phyloP scores from a whole-genome alignment of 2,888 invertebrate genomes.

The Melanostoma mellinum region DNA sequence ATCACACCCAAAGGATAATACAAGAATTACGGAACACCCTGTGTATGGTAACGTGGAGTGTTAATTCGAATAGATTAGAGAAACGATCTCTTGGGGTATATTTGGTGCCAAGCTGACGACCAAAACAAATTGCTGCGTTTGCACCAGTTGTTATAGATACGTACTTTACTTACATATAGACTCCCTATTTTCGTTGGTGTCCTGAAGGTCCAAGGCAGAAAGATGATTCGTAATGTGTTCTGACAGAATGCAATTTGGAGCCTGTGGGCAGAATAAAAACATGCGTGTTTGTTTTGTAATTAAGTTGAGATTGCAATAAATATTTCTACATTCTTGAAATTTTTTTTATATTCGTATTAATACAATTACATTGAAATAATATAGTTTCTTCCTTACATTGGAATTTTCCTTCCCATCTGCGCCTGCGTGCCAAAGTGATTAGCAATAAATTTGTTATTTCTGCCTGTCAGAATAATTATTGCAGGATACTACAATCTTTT shows the following conservation, averaged over 20 bases:
- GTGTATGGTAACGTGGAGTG: constrained; percentile 23
- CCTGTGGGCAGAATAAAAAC: constrained; percentile 16
- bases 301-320: constrained; percentile 18
- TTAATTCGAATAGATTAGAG: constrained; percentile 64
- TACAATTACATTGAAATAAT: no score
- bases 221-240: constrained; percentile 52
- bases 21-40: no score
- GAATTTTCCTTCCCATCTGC: no score
- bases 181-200: not conserved
- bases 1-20: no score
- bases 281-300: constrained; percentile 48
- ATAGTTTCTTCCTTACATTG: no score
- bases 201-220: constrained; percentile 18
- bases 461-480: no score
- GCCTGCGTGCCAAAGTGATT: no score
- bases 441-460: no score
- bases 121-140: constrained; percentile 43
- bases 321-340: no score
- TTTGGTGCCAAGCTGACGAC: constrained; percentile 40
- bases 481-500: no score
- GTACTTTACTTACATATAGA: not conserved
- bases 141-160: constrained; percentile 28
- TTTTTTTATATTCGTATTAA: no score
- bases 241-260: constrained; percentile 55
- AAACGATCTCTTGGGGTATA: constrained; percentile 25